Evolutionary conservation across 1,140 invertebrate genomes (phyloP), one percentile per base, ranked within the genome.

Genomic region (Goniozus legneri): DNA sequence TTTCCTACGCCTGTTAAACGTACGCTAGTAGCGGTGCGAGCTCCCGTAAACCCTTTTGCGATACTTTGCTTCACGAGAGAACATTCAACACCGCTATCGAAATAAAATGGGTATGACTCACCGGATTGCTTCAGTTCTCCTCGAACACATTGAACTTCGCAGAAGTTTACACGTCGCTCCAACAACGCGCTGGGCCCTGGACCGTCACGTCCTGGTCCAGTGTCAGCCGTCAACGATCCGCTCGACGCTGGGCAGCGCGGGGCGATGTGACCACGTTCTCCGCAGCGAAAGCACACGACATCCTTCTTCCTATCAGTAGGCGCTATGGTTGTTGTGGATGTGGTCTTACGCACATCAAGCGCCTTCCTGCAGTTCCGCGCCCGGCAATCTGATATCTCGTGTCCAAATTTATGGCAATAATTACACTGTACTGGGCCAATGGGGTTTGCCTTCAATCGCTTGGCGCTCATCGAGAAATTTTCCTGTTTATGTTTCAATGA

Each of bases 1-100:
- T 33, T 6, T 15, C 45, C 45, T 13, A 53, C 37, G 19, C 45
- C 42, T 19, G 42, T n/a, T 22, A 53, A 47, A 22, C 14, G 12
- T 14, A 53, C 32, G 3, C 13, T 39, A 8, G 38, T 27, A 4
- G 3, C 6, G 13, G 4, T 4, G n/a, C 32, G 32, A 4, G 3
- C 4, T 14, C 8, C 32, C 32, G 3, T 27, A 27, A 27, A 27
- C 24, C 10, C 4, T 4, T 33, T 33, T 4, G 14, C 7, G 7
- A 14, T 33, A 33, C 14, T 33, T 16, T 32, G 3, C 37, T 12
- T 10, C 41, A 38, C 2, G 14, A 39, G 8, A 24, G 33, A 22
- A 34, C 38, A 20, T 38, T 27, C 18, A 40, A 8, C 38, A n/a
- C 16, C 8, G 34, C 31, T 6, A 32, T 32, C 8, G 18, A 10